Evolutionary conservation across 2,888 invertebrate species (phyloP), one percentile per base, ranked within the genome.

Genomic region (Ichneumon xanthorius): DNA sequence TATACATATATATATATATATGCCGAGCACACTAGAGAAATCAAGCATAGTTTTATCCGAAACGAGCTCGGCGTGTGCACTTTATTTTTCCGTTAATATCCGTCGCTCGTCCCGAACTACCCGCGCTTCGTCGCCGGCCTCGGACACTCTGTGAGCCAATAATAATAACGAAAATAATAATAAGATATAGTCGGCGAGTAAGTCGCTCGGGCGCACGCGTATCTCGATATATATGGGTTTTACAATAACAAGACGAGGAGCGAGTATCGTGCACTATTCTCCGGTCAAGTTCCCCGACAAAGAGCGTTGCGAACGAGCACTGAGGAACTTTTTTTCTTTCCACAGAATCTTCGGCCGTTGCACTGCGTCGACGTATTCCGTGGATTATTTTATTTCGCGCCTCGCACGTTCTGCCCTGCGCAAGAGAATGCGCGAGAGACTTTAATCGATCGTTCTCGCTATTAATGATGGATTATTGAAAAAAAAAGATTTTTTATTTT

Each of bases 181-280:
- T 22, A 22, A n/a, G 30, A 19, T 19, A 48, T 22, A 40, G 22
- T 33, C 16, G 11, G 48, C 71, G 61, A 16, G 22, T 22, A 22
- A 1, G 22, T 37, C 16, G 40, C 37, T 37, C 22, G 16, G 33
- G 9, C 63, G 40, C 40, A 5, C 37, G 61, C 71, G 33, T 65
- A 71, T 80, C 50, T 72, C 71, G 48, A 63, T 58, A 37, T n/a
- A 71, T 79, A 40, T 37, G 79, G 48, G n/a, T 63, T 26, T 33
- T 14, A 71, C 22, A 26, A 72, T 37, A 63, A 79, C 22, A 50
- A 50, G 50, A 37, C 14, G 16, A 45, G 33, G 26, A 55, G 55
- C 19, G 5, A 37, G 9, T 22, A 71, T 71, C 22, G 65, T 16
- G n/a, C 30, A 50, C 71, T 53, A 53, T 53, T 2, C 71, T 30